Evolutionary conservation across 1,140 invertebrate genomes (phyloP).

Genomic region (Drosophila lini): DNA sequence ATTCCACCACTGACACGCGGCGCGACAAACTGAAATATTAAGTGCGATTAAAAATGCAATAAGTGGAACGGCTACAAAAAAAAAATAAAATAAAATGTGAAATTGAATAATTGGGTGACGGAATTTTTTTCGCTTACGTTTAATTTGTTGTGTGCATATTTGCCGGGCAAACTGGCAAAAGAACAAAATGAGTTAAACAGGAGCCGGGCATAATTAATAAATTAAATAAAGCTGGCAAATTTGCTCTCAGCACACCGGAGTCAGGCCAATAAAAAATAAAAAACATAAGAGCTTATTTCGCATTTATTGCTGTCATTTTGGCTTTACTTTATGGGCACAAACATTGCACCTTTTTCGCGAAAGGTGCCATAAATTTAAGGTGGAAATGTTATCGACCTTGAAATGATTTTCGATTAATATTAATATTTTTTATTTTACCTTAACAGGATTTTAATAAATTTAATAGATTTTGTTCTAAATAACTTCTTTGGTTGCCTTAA

Average conservation of each 20-base stretch:
- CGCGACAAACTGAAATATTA: constrained; percentile 66
- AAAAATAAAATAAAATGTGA: constrained; percentile 27
- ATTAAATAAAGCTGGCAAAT: constrained; percentile 52
- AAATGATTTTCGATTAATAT: neutral
- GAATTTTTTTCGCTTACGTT: constrained; percentile 36
- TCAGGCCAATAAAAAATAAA: constrained; percentile 14
- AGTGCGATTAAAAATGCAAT: constrained; percentile 67
- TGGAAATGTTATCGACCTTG: neutral
- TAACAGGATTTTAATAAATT: too few relatives aligned
- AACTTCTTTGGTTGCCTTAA: too few relatives aligned
- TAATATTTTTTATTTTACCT: too few relatives aligned
- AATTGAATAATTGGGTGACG: constrained; percentile 49
- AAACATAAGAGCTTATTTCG: constrained; percentile 9
- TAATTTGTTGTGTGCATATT: constrained; percentile 38
- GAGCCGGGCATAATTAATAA: constrained; percentile 52
- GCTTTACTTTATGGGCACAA: constrained; percentile 16
- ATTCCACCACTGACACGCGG: constrained; percentile 41
- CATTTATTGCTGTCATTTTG: constrained; percentile 30
- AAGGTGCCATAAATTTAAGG: constrained; percentile 1
- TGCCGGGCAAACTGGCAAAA: constrained; percentile 28
- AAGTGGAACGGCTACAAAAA: constrained; percentile 49
- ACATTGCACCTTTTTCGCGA: neutral
- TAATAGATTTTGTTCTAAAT: too few relatives aligned
- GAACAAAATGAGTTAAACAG: constrained; percentile 47
- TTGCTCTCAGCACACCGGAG: constrained; percentile 22